Evolutionary conservation across 2,888 invertebrate species (phyloP), one percentile per base, ranked within the genome.

Genomic region (Rhingia campestris): DNA sequence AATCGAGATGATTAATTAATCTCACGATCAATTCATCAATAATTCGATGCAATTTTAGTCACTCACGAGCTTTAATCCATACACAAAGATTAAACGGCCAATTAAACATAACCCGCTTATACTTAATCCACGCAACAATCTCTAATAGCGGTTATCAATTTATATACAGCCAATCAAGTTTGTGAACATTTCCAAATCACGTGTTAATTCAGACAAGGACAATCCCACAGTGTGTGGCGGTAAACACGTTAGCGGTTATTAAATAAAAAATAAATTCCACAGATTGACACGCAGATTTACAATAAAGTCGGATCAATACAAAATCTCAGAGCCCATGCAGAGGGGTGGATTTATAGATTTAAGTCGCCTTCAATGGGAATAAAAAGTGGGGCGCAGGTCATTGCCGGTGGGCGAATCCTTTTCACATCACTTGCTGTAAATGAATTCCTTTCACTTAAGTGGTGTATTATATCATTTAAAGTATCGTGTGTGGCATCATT

Each of bases 371-470:
- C 45, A 7, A 33, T 30, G 58, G 30, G 5, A n/a, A 30, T 45
- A 47, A 45, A 14, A 6, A 32, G 32, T 5, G 5, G 32, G 32
- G 7, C 12, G 33, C 43, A 37, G 2, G 22, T 22, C 2, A 22
- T 22, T 22, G 22, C 22, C 22, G 22, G 22, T 22, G 41, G 33
- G 67, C 45, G 54, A 67, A 67, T 67, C 67, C 67, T 67, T 66
- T 33, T 49, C 22, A 22, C 22, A 2, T 22, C 4, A 37, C 32
- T 45, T 14, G 37, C n/a, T 22, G 22, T 22, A 22, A 22, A 22
- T 22, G 35, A 4, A 35, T 35, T 69, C 75, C 75, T 61, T 69
- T 76, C 61, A 76, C 75, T 69, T 59, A 61, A 63, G 32, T 4
- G 14, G 49, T 4, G 12, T 54, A 56, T 69, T 76, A 69, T 61